phyloP scores from a whole-genome alignment of 2,797 vertebrate species.

The Rhodeus uyekii region DNA sequence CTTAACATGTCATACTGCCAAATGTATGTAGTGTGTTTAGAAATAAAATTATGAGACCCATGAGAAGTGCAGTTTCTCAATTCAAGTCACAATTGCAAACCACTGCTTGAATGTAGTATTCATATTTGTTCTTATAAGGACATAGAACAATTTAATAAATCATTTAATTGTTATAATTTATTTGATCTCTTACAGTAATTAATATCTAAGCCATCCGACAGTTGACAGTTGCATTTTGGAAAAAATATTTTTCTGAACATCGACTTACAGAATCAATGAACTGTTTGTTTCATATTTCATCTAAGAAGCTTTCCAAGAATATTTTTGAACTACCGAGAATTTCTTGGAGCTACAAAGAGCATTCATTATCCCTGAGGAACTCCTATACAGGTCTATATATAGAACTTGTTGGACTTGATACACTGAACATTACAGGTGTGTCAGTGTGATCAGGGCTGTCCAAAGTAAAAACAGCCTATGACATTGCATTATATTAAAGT shows the following conservation, averaged over 20 bases:
- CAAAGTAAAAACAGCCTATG: neutral
- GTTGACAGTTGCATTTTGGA: neutral
- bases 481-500: neutral
- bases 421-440: neutral
- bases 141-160: neutral
- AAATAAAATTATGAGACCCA: slow-evolving; percentile 4
- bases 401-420: neutral
- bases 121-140: neutral
- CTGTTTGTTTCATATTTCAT: neutral
- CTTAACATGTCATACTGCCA: slow-evolving; percentile 8
- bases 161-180: neutral
- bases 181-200: neutral
- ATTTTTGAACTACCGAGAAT: neutral
- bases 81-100: neutral
- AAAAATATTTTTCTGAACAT: neutral
- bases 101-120: neutral
- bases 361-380: neutral
- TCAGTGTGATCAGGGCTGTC: neutral
- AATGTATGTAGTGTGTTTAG: neutral
- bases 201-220: neutral
- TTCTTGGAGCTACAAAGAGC: neutral
- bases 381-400: neutral
- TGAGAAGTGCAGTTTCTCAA: neutral
- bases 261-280: neutral
- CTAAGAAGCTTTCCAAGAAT: neutral